Conservation (phyloP, 1,140 invertebrate species). For the Papilio aristodemus region DNA sequence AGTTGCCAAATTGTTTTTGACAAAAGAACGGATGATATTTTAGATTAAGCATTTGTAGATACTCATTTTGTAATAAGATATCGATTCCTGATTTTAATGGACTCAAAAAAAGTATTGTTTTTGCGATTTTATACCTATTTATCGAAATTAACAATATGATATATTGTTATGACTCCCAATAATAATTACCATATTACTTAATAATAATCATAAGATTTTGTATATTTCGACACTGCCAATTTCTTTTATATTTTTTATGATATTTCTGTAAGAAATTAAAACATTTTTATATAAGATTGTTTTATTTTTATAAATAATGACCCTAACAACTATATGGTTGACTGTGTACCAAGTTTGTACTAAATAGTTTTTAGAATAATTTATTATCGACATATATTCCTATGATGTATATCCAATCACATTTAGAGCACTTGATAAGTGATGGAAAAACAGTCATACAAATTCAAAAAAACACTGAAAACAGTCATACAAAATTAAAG, state of each 20-base stretch:
- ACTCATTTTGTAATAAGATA: constrained; percentile 57
- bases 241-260: constrained; percentile 47
- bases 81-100: constrained; percentile 39
- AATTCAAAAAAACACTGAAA: no score
- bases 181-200: not conserved
- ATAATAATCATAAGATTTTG: constrained; percentile 38
- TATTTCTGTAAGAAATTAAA: constrained; percentile 8
- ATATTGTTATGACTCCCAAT: not conserved
- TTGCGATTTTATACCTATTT: not conserved
- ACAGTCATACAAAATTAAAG: no score
- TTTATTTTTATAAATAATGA: not conserved
- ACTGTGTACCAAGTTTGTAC: no score
- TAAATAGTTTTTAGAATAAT: no score
- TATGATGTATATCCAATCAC: no score
- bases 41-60: constrained; percentile 70
- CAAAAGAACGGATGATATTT: constrained; percentile 40
- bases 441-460: no score
- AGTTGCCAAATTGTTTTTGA: constrained; percentile 56
- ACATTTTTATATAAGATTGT: not conserved
- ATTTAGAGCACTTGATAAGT: no score
- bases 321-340: no score
- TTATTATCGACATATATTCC: no score
- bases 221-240: constrained; percentile 68
- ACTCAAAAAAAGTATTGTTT: not conserved
- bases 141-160: not conserved